Conservation (phyloP, 2,113 vertebrate species). For the Ahaetulla prasina region DNA sequence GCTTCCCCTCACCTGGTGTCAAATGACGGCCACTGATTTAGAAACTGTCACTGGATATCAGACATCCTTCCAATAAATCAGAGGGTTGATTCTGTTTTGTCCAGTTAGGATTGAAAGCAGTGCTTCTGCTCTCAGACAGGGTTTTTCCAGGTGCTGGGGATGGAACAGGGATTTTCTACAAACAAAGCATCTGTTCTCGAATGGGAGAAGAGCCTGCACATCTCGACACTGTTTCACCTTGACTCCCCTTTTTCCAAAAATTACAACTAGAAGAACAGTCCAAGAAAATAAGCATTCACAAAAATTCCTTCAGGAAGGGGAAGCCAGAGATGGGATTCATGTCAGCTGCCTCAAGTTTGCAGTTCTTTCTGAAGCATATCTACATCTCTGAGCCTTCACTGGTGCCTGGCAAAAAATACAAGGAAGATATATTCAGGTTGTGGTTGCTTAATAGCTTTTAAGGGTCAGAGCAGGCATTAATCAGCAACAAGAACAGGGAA, state of each 20-base stretch:
- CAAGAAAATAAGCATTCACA: background rate
- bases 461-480: background rate
- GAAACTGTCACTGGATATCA: background rate
- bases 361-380: background rate
- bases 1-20: background rate
- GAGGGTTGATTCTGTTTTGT: background rate
- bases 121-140: background rate
- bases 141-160: background rate
- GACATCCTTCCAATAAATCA: background rate
- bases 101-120: background rate
- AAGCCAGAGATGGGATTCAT: background rate
- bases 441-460: background rate
- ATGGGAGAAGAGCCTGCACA: background rate
- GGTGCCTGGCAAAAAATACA: background rate
- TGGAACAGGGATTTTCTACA: background rate
- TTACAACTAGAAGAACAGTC: too few species aligned
- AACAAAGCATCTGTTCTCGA: background rate
- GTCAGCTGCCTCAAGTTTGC: background rate
- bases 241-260: background rate
- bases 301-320: background rate
- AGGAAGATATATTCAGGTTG: background rate
- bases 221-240: background rate
- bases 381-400: background rate
- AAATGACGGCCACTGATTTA: background rate
- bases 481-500: background rate